Base-by-base conservation (phyloP, 2,888 invertebrate species). In the Polietes domitor region DNA sequence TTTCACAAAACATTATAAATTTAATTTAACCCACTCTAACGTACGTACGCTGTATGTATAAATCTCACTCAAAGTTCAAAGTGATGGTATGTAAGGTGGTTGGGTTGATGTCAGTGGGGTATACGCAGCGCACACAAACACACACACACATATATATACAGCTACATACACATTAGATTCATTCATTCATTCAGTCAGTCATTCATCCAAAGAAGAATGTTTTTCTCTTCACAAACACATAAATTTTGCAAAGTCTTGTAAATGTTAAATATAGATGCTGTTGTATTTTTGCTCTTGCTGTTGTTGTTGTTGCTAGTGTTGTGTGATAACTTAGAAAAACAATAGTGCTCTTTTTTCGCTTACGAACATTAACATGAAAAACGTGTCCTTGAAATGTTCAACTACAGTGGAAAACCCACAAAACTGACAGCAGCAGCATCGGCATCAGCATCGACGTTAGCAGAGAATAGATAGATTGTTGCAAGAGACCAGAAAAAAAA, bases 221-320 rank as follows among this genome's bases (percentile, higher is more conserved):
- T 21, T 47, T 4, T 58, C 26, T 26, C 24, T 26, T 41, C n/a
- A n/a, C n/a, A 19, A 37, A 41, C 37, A 37, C 68, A 68, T 68
- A 41, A 43, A 68, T 68, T 65, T 65, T 65, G 37, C 65, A 65
- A 41, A 65, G 65, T 68, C 68, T 68, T 68, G 68, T 68, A 68
- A 68, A 68, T 68, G 68, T 68, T 68, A 68, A 68, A 68, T 68
- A 68, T 68, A 68, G 68, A 68, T 68, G 68, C 17, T 65, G 65
- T 47, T 63, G 63, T 12, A 10, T 63, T 32, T 32, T 65, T 63
- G 19, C 41, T 65, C 7, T n/a, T 63, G 28, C 19, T 9, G 19
- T 53, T 53, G 19, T 21, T 21, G 19, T 21, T 53, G 10, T 26
- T n/a, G 37, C 2, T 61, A 28, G 28, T n/a, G n/a, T 65, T 65